Evolutionary conservation across 2,888 invertebrate genomes (phyloP).

Genomic region (Bursaphelenchus okinawaensis): DNA sequence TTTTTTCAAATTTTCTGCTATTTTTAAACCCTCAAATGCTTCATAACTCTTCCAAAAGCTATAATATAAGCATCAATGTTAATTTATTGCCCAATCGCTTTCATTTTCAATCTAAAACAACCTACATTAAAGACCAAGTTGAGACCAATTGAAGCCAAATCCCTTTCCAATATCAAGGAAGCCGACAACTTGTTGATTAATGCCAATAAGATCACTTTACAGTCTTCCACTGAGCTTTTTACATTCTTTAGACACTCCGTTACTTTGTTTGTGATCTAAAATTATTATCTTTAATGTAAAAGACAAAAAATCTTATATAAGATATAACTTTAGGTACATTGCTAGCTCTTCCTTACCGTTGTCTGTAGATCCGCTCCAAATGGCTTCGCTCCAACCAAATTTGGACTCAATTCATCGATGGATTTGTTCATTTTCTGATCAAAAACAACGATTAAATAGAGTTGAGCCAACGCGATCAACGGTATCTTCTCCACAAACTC

Average conservation of each 20-base stretch:
- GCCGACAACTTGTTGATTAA: constrained; percentile 6
- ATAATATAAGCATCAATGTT: no score
- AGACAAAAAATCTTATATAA: no score
- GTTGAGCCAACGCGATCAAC: not conserved
- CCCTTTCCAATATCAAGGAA: constrained; percentile 5
- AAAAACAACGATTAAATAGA: constrained; percentile 7
- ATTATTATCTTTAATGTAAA: not conserved
- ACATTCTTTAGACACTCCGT: constrained; percentile 11
- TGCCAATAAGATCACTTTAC: not conserved
- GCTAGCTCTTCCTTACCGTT: not conserved
- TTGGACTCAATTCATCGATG: not conserved
- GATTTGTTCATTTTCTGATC: constrained; percentile 5
- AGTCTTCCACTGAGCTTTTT: constrained; percentile 12
- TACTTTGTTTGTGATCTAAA: constrained; percentile 6
- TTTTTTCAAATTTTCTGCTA: no score
- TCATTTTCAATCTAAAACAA: not conserved
- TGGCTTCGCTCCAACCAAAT: not conserved
- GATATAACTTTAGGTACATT: no score
- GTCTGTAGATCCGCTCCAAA: not conserved
- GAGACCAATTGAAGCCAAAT: constrained; percentile 13
- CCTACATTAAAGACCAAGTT: constrained; percentile 6
- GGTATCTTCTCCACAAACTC: constrained; percentile 2
- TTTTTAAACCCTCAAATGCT: no score
- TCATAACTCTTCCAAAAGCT: no score
- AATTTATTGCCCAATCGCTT: no score